phyloP scores from a whole-genome alignment of 2,113 vertebrate species.

The Trichechus manatus region DNA sequence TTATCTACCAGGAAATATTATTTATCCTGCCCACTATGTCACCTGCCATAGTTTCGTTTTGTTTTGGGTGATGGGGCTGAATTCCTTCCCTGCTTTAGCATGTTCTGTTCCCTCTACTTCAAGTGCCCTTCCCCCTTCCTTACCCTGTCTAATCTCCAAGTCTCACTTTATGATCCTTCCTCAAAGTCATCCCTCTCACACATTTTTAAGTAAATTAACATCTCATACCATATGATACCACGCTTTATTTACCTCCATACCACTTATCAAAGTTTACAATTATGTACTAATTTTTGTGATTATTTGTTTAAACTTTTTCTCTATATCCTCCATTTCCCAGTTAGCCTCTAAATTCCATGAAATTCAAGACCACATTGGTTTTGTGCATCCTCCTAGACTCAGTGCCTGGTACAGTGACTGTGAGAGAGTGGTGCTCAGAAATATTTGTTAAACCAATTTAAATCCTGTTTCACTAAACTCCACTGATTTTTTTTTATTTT shows the following conservation, averaged over 20 bases:
- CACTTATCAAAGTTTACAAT: not conserved
- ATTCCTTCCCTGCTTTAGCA: not conserved
- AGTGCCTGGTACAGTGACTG: not conserved
- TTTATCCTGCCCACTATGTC: not conserved
- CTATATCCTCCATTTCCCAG: not conserved
- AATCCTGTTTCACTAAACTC: not conserved
- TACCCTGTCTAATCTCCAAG: not conserved
- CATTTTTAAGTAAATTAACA: not conserved
- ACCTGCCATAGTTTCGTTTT: not conserved
- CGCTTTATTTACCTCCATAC: not conserved
- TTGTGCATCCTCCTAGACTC: not conserved
- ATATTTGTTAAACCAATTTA: not conserved
- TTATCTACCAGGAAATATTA: not conserved
- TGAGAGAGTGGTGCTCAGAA: not conserved
- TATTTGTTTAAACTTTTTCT: slow-evolving; percentile 16
- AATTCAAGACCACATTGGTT: not conserved
- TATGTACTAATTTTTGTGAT: not conserved
- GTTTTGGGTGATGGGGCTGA: not conserved
- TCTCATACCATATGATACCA: not conserved
- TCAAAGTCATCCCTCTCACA: not conserved
- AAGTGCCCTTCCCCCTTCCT: not conserved
- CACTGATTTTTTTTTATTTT: too few species aligned
- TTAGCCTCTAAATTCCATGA: not conserved
- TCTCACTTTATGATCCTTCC: not conserved
- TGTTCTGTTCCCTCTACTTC: not conserved